These are phyloP conservation scores for Stictonetta naevosa DNA, from an alignment of 2,113 vertebrate species.

Conservation along the genomic window DNA sequence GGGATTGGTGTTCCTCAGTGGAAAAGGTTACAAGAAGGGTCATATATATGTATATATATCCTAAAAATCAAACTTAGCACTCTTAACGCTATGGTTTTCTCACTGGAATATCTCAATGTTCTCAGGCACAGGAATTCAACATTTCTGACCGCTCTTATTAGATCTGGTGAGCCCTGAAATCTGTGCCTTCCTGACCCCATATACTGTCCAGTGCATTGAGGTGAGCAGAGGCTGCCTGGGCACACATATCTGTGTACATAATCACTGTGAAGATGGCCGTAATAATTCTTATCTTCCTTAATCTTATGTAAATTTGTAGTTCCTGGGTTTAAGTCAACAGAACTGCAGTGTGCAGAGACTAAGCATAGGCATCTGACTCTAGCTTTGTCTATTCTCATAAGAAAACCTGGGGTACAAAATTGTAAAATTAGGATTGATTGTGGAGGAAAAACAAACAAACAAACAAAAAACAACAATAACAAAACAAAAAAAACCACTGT, in stretches of 20 bases:
- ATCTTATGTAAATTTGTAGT: not conserved
- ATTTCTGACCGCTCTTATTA: not conserved
- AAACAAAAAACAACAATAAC: too few relatives aligned
- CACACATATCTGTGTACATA: not conserved
- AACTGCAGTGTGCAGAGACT: not conserved
- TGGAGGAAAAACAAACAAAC: too few relatives aligned
- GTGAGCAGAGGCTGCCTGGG: not conserved
- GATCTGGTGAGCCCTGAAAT: not conserved
- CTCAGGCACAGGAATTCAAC: rapidly evolving
- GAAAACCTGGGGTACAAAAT: not conserved
- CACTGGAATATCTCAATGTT: not conserved
- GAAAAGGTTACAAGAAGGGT: not conserved
- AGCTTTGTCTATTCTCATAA: not conserved
- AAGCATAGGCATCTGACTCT: not conserved
- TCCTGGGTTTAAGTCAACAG: not conserved
- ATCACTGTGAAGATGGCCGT: rapidly evolving
- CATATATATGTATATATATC: not conserved
- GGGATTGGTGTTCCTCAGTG: not conserved
- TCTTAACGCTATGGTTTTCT: not conserved
- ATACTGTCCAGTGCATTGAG: rapidly evolving
- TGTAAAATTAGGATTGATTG: not conserved
- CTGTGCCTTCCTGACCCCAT: not conserved
- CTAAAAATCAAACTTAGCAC: not conserved
- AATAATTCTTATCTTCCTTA: not conserved
- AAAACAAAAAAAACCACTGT: not conserved